Conservation (phyloP, 2,113 vertebrate genomes). For the Sturnira hondurensis region DNA sequence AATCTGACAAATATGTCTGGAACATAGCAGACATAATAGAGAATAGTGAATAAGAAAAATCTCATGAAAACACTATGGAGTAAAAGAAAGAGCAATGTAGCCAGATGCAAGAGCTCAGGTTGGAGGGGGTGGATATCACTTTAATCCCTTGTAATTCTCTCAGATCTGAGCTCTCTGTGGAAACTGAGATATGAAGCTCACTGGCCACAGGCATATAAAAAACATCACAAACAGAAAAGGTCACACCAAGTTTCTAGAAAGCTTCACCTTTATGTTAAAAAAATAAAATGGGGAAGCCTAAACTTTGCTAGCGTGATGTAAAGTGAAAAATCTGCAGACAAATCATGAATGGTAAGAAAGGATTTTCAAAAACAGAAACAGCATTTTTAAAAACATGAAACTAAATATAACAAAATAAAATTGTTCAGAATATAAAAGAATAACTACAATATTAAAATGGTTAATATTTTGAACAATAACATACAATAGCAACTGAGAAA, state of each 20-base stretch:
- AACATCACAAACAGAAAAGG: slow-evolving; percentile 74
- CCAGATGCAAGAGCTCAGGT: slow-evolving; percentile 42
- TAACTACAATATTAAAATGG: background rate
- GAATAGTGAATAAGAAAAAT: slow-evolving; percentile 14
- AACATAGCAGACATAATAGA: background rate
- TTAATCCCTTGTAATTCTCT: slow-evolving; percentile 74
- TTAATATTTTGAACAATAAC: slow-evolving; percentile 58
- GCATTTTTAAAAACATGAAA: slow-evolving; percentile 57
- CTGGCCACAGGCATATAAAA: slow-evolving; percentile 59
- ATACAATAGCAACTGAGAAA: slow-evolving; percentile 39
- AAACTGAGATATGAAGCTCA: slow-evolving; percentile 69
- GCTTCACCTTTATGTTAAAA: slow-evolving; percentile 69
- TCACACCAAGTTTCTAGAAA: slow-evolving; percentile 71
- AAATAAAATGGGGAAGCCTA: slow-evolving; percentile 63
- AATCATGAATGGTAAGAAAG: slow-evolving; percentile 59
- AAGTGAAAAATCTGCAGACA: slow-evolving; percentile 65
- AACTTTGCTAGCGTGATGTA: slow-evolving; percentile 55
- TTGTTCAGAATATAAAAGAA: background rate
- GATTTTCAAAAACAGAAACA: slow-evolving; percentile 67
- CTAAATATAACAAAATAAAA: slow-evolving; percentile 43
- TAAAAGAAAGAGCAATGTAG: slow-evolving; percentile 47
- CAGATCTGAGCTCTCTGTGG: slow-evolving; percentile 53
- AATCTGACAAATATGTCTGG: background rate
- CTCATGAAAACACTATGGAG: slow-evolving; percentile 6
- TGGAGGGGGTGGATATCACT: background rate